These are phyloP conservation scores for Drosophila diplacantha DNA, from an alignment of 2,888 invertebrate species.

Conservation along the genomic window DNA sequence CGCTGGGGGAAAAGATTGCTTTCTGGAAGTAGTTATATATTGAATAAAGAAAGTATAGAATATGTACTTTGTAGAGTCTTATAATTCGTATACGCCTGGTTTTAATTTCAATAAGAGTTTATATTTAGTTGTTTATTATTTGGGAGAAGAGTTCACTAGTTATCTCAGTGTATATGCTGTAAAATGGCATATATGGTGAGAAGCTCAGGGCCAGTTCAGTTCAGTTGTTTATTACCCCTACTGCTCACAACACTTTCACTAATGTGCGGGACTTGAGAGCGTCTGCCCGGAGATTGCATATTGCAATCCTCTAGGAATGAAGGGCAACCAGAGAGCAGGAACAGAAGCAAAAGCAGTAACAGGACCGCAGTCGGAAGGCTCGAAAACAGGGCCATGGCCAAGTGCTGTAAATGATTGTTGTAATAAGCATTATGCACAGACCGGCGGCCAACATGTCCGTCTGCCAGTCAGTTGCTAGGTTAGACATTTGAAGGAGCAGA, in stretches of 20 bases:
- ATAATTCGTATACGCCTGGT: no score
- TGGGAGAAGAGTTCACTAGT: neutral
- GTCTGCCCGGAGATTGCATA: constrained; percentile 57
- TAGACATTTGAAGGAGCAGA: constrained; percentile 11
- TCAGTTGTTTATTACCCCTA: constrained; percentile 54
- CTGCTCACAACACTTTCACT: constrained; percentile 57
- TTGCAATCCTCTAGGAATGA: constrained; percentile 53
- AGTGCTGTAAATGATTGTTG: constrained; percentile 55
- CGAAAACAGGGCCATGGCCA: constrained; percentile 9
- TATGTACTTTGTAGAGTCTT: no score
- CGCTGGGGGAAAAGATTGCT: neutral
- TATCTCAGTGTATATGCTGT: constrained; percentile 5
- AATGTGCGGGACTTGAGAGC: constrained; percentile 47
- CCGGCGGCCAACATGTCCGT: constrained; percentile 26
- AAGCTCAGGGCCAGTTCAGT: constrained; percentile 15
- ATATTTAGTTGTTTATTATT: neutral
- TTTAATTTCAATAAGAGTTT: neutral
- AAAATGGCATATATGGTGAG: constrained; percentile 23
- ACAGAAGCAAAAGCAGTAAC: neutral
- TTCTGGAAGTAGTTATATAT: no score
- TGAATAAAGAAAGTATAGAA: no score
- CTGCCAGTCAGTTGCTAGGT: constrained; percentile 25
- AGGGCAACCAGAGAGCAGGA: constrained; percentile 16
- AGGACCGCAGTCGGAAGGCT: neutral
- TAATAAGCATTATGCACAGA: constrained; percentile 68